A percentile compares a stretch with the other conserved stretches of the same genome.
Conservation (phyloP, 2,888 invertebrate genomes). For the Drosophila recens region DNA sequence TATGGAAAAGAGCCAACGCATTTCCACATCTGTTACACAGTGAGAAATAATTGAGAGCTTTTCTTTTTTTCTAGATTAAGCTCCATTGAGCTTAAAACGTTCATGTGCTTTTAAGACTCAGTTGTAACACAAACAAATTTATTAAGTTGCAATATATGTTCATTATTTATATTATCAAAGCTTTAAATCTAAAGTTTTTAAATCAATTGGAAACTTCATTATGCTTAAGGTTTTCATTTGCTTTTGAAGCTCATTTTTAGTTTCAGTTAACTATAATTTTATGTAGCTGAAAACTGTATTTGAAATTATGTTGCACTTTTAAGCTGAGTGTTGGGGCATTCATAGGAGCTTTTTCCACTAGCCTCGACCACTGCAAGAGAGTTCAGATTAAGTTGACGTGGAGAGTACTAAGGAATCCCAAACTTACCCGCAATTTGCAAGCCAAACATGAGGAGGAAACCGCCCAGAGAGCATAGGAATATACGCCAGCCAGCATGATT, state of each 20-base stretch:
- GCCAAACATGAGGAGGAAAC: conserved; percentile 91
- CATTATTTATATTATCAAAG: too few relatives aligned
- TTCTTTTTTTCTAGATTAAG: background rate
- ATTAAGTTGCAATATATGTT: too few relatives aligned
- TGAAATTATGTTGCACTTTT: background rate
- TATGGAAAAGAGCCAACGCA: background rate
- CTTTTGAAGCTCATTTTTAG: background rate
- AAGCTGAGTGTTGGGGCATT: conserved; percentile 39
- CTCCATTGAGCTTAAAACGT: background rate
- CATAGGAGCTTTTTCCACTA: conserved; percentile 50
- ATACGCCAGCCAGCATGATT: conserved; percentile 87
- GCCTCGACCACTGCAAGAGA: conserved; percentile 61
- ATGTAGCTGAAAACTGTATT: background rate
- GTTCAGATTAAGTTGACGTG: background rate
- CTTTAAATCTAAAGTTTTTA: too few relatives aligned
- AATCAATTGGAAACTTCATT: too few relatives aligned
- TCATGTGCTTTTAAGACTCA: background rate
- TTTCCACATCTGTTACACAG: background rate
- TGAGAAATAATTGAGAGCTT: background rate
- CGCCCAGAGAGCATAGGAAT: conserved; percentile 88
- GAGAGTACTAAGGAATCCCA: too few relatives aligned
- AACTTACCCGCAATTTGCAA: conserved; percentile 85
- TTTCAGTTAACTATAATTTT: too few relatives aligned
- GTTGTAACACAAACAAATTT: too few relatives aligned
- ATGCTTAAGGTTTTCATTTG: too few relatives aligned